phyloP scores from a whole-genome alignment of 2,797 vertebrate species.

The Triplophysa yarkandensis region DNA sequence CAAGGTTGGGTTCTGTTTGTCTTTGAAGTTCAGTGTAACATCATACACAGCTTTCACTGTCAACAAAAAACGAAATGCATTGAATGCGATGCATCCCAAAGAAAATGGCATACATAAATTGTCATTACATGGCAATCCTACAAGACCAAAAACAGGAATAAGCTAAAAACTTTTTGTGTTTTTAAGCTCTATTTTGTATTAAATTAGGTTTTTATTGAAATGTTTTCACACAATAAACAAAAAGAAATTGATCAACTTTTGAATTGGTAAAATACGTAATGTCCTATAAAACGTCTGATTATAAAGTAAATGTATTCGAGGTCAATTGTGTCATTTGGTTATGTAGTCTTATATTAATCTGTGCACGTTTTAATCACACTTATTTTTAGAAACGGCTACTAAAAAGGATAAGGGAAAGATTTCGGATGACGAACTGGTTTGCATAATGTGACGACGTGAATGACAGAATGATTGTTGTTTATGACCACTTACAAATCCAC shows the following conservation, averaged over 20 bases:
- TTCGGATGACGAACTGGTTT: too few relatives aligned
- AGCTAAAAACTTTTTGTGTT: background rate
- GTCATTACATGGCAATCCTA: background rate
- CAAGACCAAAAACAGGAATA: background rate
- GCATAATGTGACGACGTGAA: too few relatives aligned
- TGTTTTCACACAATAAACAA: too few relatives aligned
- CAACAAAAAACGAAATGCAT: background rate
- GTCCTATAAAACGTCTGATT: background rate
- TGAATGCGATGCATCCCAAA: background rate
- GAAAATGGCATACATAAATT: background rate
- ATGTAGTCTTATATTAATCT: too few relatives aligned
- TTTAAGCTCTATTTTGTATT: background rate
- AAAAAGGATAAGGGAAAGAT: too few relatives aligned
- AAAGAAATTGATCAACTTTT: too few relatives aligned
- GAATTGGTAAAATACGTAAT: background rate
- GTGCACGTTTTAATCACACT: background rate
- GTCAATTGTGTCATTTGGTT: too few relatives aligned
- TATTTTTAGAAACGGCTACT: background rate
- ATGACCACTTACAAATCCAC: too few relatives aligned
- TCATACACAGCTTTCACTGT: slow-evolving; percentile 93
- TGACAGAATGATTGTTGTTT: too few relatives aligned
- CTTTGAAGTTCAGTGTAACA: slow-evolving; percentile 96
- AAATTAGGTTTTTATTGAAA: too few relatives aligned
- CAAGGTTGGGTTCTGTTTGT: slow-evolving; percentile 92
- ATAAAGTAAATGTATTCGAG: too few relatives aligned